These are phyloP conservation scores for Coracias cyanogaster DNA, from an alignment of 2,797 vertebrate genomes.

Conservation along the genomic window DNA sequence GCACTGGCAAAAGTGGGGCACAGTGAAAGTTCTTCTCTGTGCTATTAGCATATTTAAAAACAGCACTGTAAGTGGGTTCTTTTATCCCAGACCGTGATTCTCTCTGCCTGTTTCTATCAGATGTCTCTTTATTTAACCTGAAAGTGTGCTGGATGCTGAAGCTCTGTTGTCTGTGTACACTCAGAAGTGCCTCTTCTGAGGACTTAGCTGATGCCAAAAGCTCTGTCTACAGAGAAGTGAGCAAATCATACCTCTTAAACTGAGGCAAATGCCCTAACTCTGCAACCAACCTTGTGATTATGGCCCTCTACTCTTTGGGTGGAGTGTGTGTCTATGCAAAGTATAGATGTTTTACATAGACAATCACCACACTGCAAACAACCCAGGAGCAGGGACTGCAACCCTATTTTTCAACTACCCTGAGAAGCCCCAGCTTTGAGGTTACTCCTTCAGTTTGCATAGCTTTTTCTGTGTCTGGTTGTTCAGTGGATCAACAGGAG, in stretches of 20 bases:
- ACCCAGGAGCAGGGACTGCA: neutral
- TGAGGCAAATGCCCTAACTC: neutral
- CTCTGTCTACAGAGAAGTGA: neutral
- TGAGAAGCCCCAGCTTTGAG: neutral
- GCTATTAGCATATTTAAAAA: neutral
- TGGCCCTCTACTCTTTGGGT: neutral
- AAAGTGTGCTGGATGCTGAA: neutral
- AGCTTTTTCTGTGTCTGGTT: neutral
- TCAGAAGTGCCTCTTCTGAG: neutral
- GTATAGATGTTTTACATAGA: neutral
- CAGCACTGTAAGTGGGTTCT: neutral
- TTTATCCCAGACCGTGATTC: neutral
- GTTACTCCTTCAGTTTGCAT: neutral
- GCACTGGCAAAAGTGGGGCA: constrained; percentile 3
- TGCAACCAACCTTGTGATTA: accelerated
- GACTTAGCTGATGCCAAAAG: neutral
- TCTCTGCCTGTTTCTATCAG: neutral
- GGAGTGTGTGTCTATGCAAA: neutral
- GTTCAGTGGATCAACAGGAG: neutral
- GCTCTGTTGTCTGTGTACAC: neutral
- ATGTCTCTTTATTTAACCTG: neutral
- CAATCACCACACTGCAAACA: neutral
- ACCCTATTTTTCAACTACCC: neutral
- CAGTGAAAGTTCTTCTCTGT: neutral
- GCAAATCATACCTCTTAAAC: neutral